A percentile compares a stretch with the other conserved stretches of the same genome.
These are phyloP conservation scores for Antheraea yamamai DNA, from an alignment of 2,888 invertebrate genomes.

Conservation along the genomic window DNA sequence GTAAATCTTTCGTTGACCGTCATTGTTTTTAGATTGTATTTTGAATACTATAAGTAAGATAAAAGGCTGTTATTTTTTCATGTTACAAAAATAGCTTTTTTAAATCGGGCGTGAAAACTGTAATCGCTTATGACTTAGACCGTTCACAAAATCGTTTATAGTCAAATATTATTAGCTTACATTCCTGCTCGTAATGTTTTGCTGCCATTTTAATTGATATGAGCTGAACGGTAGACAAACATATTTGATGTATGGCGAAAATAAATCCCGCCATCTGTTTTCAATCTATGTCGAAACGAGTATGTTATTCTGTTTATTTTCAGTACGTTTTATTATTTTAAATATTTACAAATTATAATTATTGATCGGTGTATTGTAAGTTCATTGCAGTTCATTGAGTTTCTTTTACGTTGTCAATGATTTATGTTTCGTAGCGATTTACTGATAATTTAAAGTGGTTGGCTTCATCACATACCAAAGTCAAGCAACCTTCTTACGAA, in stretches of 20 bases:
- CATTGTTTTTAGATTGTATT: no score
- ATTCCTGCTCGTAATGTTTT: conserved; percentile 38
- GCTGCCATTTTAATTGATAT: conserved; percentile 50
- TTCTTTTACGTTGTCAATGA: background rate
- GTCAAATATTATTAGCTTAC: conserved; percentile 31
- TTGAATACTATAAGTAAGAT: background rate
- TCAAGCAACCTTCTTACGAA: no score
- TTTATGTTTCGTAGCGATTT: background rate
- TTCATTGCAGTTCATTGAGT: background rate
- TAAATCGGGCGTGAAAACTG: background rate
- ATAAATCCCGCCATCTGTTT: conserved; percentile 45
- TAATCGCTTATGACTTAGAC: conserved; percentile 5
- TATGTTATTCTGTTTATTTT: conserved; percentile 9
- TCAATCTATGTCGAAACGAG: conserved; percentile 19
- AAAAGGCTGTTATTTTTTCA: background rate
- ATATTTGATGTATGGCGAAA: conserved; percentile 47
- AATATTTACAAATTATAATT: conserved; percentile 9
- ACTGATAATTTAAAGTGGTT: background rate
- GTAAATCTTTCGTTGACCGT: no score
- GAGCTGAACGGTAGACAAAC: conserved; percentile 34
- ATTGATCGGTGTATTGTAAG: background rate
- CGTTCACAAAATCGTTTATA: conserved; percentile 19
- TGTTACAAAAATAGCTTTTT: no score
- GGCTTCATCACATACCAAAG: background rate
- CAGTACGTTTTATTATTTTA: conserved; percentile 1